Conservation (phyloP, 2,888 invertebrate species). For the Crepidodera aurea region DNA sequence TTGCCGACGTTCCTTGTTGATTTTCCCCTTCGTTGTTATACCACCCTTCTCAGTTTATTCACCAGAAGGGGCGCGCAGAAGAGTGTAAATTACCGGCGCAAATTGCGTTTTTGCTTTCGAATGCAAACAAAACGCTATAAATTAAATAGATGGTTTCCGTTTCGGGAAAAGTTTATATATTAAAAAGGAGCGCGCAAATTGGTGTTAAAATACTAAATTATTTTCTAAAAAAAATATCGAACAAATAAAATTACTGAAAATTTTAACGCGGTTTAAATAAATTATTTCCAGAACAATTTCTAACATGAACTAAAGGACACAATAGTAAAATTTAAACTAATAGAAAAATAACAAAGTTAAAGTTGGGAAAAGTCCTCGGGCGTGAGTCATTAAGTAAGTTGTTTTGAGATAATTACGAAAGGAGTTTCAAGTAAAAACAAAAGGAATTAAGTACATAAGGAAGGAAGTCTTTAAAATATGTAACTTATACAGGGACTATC, state of each 20-base stretch:
- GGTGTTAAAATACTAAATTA: too few relatives aligned
- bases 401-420: slow-evolving; percentile 28
- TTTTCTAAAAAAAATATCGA: too few relatives aligned
- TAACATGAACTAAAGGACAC: too few relatives aligned
- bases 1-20: slow-evolving; percentile 19
- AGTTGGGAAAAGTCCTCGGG: slow-evolving; percentile 1
- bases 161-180: not conserved
- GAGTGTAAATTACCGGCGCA: slow-evolving; percentile 28
- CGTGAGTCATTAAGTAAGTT: slow-evolving; percentile 29
- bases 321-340: slow-evolving; percentile 27
- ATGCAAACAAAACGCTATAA: slow-evolving; percentile 14
- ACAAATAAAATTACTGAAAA: too few relatives aligned
- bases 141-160: not conserved
- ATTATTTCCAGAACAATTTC: too few relatives aligned
- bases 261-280: too few relatives aligned
- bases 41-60: slow-evolving; percentile 17
- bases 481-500: too few relatives aligned
- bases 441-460: slow-evolving; percentile 1
- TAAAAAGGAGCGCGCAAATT: slow-evolving; percentile 5
- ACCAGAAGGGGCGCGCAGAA: slow-evolving; percentile 5
- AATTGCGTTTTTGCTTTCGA: slow-evolving; percentile 18
- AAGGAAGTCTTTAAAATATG: slow-evolving; percentile 3
- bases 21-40: slow-evolving; percentile 26
- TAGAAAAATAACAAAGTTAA: slow-evolving; percentile 23
- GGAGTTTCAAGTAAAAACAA: slow-evolving; percentile 19